Evolutionary conservation across 2,797 vertebrate genomes (phyloP).

Genomic region (Gobio occitaniae): DNA sequence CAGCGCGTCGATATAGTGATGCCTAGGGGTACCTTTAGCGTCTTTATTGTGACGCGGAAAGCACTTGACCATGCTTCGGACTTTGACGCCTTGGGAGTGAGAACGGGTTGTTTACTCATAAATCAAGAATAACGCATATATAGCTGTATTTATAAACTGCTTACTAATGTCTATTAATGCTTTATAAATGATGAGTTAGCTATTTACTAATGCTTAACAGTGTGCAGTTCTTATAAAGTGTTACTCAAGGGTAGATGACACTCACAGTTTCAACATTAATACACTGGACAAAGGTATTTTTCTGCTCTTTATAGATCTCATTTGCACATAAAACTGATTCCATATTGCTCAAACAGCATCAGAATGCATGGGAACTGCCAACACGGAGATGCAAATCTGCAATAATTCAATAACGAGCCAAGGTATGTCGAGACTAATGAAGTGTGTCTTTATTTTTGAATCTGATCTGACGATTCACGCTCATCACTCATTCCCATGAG

Average conservation of each 20-base stretch:
- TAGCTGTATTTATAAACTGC: too few relatives aligned
- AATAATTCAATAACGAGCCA: background rate
- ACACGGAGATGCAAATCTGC: background rate
- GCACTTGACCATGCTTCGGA: too few relatives aligned
- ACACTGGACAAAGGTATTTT: background rate
- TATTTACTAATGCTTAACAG: too few relatives aligned
- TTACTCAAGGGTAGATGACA: background rate
- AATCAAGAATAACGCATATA: too few relatives aligned
- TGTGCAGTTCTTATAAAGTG: background rate
- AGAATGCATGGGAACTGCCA: background rate
- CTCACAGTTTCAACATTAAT: background rate
- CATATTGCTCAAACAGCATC: background rate
- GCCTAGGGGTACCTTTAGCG: too few relatives aligned
- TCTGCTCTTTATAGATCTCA: background rate
- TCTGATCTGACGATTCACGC: background rate
- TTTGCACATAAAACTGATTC: background rate
- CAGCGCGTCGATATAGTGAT: too few relatives aligned
- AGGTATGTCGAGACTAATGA: background rate
- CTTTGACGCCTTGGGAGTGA: too few relatives aligned
- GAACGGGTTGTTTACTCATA: too few relatives aligned
- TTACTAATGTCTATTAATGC: too few relatives aligned
- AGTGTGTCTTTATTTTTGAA: background rate
- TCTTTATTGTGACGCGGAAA: too few relatives aligned
- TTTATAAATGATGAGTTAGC: too few relatives aligned
- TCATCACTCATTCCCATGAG: slow-evolving; percentile 33